Evolutionary conservation across 2,797 vertebrate species (phyloP).

Genomic region (Coregonus suidteri): DNA sequence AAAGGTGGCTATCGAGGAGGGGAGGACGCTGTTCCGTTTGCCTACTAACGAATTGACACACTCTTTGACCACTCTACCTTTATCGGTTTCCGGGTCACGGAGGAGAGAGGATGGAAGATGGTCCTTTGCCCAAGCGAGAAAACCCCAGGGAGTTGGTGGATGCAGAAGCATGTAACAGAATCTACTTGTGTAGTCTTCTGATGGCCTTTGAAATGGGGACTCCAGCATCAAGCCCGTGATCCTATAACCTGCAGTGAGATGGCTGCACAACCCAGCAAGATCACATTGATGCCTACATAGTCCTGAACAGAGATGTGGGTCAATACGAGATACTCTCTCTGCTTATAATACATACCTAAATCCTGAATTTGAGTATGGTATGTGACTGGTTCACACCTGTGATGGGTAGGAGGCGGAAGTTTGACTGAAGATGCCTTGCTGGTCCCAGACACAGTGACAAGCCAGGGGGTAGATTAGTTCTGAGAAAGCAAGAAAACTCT

Average conservation of each 20-base stretch:
- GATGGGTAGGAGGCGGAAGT: conserved; percentile 3
- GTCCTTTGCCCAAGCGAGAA: no score
- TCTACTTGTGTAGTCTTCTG: background rate
- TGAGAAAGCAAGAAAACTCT: background rate
- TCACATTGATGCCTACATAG: conserved; percentile 8
- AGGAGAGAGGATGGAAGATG: no score
- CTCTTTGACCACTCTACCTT: no score
- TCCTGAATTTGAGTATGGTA: background rate
- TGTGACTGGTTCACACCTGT: background rate
- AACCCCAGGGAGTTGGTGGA: no score
- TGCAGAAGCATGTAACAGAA: no score
- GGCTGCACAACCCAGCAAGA: conserved; percentile 1
- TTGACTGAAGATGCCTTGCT: background rate
- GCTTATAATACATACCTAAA: background rate
- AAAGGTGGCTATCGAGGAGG: no score
- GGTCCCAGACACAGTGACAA: conserved; percentile 20
- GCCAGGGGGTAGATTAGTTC: conserved; percentile 16
- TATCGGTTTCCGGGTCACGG: no score
- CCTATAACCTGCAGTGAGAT: background rate
- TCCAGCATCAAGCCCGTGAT: background rate
- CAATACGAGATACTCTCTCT: background rate
- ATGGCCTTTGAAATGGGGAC: background rate
- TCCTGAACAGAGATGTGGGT: background rate
- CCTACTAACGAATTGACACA: no score
- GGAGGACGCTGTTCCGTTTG: no score